Evolutionary conservation across 2,113 vertebrate genomes (phyloP).

Genomic region (Saccopteryx bilineata): DNA sequence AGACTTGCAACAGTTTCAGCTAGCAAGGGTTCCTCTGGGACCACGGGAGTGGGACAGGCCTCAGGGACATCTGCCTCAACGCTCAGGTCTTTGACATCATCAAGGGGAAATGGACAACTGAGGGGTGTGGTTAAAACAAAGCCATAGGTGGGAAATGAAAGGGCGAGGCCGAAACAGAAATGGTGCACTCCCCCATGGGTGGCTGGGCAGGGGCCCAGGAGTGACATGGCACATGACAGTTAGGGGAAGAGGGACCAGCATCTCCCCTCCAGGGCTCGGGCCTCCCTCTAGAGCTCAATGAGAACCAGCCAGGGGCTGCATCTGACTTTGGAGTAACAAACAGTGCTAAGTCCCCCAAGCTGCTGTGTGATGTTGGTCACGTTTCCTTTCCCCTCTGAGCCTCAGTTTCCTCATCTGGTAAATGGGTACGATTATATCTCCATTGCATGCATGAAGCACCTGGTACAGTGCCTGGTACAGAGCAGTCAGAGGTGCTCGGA

Average conservation of each 20-base stretch:
- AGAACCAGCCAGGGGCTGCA: accelerated
- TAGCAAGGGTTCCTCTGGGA: background rate
- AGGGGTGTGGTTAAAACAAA: background rate
- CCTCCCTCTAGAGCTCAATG: background rate
- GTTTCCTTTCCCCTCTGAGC: background rate
- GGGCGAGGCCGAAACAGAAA: background rate
- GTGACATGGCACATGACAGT: accelerated
- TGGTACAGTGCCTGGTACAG: background rate
- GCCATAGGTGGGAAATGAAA: background rate
- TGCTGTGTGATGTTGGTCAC: background rate
- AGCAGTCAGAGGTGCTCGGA: background rate
- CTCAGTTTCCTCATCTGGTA: background rate
- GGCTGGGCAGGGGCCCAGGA: accelerated
- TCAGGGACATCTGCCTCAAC: background rate
- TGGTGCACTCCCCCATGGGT: accelerated
- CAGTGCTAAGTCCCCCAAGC: background rate
- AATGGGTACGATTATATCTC: background rate
- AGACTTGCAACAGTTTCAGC: background rate
- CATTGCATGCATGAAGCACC: background rate
- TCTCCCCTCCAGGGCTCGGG: background rate
- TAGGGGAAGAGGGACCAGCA: accelerated
- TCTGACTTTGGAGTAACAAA: background rate
- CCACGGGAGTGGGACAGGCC: background rate
- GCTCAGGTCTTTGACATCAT: background rate
- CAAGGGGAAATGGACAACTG: background rate